Evolutionary conservation across 1,140 invertebrate species (phyloP).

Genomic region (Zaprionus davidi): DNA sequence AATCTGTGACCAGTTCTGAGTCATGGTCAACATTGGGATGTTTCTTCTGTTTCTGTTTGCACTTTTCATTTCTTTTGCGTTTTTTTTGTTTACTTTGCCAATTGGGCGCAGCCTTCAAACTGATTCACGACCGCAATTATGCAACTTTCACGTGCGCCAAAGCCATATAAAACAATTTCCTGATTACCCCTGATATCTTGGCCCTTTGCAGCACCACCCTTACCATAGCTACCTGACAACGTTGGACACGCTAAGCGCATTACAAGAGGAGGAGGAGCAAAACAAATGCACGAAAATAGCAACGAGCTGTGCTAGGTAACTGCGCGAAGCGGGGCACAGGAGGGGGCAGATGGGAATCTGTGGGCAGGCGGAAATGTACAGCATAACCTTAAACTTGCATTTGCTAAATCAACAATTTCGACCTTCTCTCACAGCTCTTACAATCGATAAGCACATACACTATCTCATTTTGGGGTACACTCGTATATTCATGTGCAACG

Average conservation of each 20-base stretch:
- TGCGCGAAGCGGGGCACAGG: background rate
- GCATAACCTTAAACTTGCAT: conserved; percentile 54
- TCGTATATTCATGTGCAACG: conserved; percentile 3
- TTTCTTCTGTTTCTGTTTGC: conserved; percentile 7
- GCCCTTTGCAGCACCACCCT: background rate
- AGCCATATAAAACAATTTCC: conserved; percentile 75
- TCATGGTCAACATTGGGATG: conserved; percentile 22
- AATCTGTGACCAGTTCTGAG: conserved; percentile 30
- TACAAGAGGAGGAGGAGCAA: conserved; percentile 39
- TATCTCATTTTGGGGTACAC: background rate
- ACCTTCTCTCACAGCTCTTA: conserved; percentile 24
- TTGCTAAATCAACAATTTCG: conserved; percentile 48
- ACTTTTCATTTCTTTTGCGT: conserved; percentile 9
- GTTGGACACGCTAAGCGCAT: conserved; percentile 55
- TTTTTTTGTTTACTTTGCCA: conserved; percentile 17
- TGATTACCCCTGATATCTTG: conserved; percentile 21
- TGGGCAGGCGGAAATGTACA: conserved; percentile 31
- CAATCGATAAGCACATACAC: conserved; percentile 35
- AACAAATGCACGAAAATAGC: conserved; percentile 42
- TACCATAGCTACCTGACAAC: background rate
- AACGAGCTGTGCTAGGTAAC: conserved; percentile 20
- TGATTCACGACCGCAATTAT: conserved; percentile 49
- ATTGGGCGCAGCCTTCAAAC: conserved; percentile 31
- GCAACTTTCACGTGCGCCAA: conserved; percentile 55
- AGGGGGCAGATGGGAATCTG: background rate